Base-by-base conservation (phyloP, 2,113 vertebrate species). In the Polypterus bichir region DNA sequence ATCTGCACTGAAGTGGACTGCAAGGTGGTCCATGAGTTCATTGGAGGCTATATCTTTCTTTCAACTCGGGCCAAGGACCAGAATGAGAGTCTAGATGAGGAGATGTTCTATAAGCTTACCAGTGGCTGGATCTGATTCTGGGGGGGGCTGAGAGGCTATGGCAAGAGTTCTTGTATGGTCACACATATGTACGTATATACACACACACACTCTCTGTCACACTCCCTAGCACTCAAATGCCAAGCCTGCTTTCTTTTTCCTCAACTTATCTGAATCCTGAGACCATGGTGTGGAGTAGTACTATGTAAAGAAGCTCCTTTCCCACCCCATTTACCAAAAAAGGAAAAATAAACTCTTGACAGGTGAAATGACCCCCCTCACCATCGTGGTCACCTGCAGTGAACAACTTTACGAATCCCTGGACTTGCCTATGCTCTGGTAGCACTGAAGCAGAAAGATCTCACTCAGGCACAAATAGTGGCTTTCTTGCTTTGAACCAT, bases 51-150 rank as follows among this genome's bases (percentile, higher is more conserved):
- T 82, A 99, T 99, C 78, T 99, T 98, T 80, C 72, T 98, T 69
- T 98, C 95, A 3, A 99, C 96, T 0, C 84, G 96, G 3, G 94
- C 96, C 44, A 99, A 98, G 78, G 95, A 98, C 77, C 96, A 99
- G 84, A 98, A 99, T 8, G 96, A 99, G 81, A 97, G 93, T 62
- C 80, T 99, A 68, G 96, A 99, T 0, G 96, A 99, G 73, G 96
- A 99, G 83, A 98, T 99, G 94, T 99, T 99, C 88, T 98, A 97
- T 81, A 99, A 99, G 87, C 93, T 99, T 72, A 98, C 95, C 78
- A 98, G 96, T 2, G 96, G 96, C 53, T 98, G 95, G 94, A 87
- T 97, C 76, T 97, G 88, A 99, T 69, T 61, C 62, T 9, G 45
- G 8, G 44, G 57, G 65, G 69, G 68, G 60, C 62, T 10, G 48